These are phyloP conservation scores for Lerista edwardsae DNA, from an alignment of 2,797 vertebrate genomes.

Conservation along the genomic window DNA sequence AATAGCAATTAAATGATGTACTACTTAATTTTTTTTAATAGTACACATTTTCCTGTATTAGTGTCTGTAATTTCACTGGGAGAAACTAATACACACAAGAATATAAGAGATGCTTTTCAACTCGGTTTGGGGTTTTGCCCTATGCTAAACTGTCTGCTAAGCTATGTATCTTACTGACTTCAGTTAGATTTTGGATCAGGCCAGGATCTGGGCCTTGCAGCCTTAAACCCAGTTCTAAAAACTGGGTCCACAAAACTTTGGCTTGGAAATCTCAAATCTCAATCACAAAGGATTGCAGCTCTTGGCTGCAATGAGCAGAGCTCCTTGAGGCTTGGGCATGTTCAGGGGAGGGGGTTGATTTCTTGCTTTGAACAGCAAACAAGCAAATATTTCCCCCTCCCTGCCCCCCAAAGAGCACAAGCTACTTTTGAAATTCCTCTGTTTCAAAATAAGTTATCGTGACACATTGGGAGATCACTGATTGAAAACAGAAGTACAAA, in stretches of 20 bases:
- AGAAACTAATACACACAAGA: conserved; percentile 3
- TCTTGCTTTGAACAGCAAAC: neutral
- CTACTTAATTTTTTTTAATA: conserved; percentile 59
- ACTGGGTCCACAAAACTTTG: too few relatives aligned
- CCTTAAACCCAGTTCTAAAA: neutral
- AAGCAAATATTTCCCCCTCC: neutral
- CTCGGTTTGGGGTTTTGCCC: neutral
- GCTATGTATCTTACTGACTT: neutral
- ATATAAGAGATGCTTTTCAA: neutral
- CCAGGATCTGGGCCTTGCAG: neutral
- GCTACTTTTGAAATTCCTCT: neutral
- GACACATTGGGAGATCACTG: too few relatives aligned
- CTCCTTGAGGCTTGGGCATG: neutral
- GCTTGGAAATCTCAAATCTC: neutral
- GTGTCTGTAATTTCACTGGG: conserved; percentile 21
- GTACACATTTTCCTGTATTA: conserved; percentile 30
- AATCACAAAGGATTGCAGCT: neutral
- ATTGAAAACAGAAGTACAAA: neutral
- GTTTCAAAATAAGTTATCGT: neutral
- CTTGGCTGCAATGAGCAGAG: neutral
- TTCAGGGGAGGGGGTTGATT: too few relatives aligned
- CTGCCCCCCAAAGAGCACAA: too few relatives aligned
- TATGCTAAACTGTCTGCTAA: neutral
- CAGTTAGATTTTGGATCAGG: neutral
- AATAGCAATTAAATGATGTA: conserved; percentile 89